Conservation (phyloP, 2,888 invertebrate genomes). For the Idaea aversata region DNA sequence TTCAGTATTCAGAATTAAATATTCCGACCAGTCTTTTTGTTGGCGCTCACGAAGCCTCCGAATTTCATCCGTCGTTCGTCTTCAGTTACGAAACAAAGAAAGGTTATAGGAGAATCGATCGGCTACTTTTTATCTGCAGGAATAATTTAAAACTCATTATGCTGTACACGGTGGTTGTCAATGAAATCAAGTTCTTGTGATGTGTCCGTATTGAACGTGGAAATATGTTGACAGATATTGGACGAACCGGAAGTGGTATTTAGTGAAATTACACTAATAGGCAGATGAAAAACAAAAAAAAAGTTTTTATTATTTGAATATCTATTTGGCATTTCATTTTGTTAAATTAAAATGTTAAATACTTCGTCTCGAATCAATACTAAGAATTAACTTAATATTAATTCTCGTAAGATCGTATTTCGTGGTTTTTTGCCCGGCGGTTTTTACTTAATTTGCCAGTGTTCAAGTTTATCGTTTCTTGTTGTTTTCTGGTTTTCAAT, state of each 20-base stretch:
- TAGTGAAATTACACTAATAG: conserved; percentile 65
- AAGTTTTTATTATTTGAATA: background rate
- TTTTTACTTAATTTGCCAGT: no score
- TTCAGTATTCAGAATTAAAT: conserved; percentile 22
- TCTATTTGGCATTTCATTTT: background rate
- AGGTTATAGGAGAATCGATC: conserved; percentile 61
- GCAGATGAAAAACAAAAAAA: conserved; percentile 35
- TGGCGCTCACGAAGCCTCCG: conserved; percentile 24
- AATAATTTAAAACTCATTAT: conserved; percentile 80
- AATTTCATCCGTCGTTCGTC: conserved; percentile 40
- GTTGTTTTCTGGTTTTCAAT: no score
- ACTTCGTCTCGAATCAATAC: no score
- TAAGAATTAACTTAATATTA: no score
- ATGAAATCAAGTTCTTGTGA: conserved; percentile 79
- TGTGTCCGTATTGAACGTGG: conserved; percentile 70
- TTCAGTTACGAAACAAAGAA: conserved; percentile 63
- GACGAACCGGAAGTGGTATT: conserved; percentile 75
- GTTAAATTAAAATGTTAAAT: no score
- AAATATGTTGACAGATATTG: conserved; percentile 79
- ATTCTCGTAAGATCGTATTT: no score
- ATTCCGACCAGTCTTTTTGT: conserved; percentile 26
- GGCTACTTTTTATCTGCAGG: conserved; percentile 74
- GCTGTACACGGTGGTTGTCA: conserved; percentile 70
- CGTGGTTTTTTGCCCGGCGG: no score
- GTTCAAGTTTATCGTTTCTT: no score